Evolutionary conservation across 2,113 vertebrate genomes (phyloP), one percentile per base, ranked within the genome.

Genomic region (Percopsis transmontana): DNA sequence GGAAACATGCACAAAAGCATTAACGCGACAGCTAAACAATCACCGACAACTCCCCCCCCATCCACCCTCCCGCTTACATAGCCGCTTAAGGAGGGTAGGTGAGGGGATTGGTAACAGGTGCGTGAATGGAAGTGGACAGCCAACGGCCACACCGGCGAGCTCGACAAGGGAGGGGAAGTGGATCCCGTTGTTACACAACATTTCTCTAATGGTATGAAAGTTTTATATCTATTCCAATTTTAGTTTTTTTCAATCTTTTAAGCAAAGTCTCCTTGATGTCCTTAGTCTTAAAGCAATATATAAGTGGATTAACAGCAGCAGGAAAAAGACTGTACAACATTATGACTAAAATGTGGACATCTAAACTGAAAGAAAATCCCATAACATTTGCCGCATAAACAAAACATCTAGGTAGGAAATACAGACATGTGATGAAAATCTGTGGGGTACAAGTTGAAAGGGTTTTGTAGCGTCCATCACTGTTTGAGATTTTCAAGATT

Each of bases 391-490:
- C 65, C 12, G 89, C 3, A 56, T 91, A 90, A 3, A 87, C 67
- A 53, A 90, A 89, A 19, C 73, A 86, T n/a, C 89, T 76, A 0
- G 89, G 85, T 12, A 82, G 24, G 58, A 81, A 90, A 44, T 76
- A 89, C 2, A 91, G 68, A 14, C 62, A 50, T 0, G 87, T 89
- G 27, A 89, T 78, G 5, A 89, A 39, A 6, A 91, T 61, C 66
- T 90, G 91, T 9, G 88, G 75, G 24, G 79, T 84, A 42, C 91
- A 92, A 2, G 91, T 92, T 19, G 82, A 87, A 20, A 91, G 58
- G 13, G 77, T 63, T 69, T 82, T 86, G 21, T 74, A 77, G 15
- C 77, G 27, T 0, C 86, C 77, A 3, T 78, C 45, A 1, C 39
- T 33, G 21, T 41, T 84, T 3, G 88, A 78, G 1, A 90, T 89